Conservation (phyloP, 2,888 invertebrate species). For the Dryobotodes eremita region DNA sequence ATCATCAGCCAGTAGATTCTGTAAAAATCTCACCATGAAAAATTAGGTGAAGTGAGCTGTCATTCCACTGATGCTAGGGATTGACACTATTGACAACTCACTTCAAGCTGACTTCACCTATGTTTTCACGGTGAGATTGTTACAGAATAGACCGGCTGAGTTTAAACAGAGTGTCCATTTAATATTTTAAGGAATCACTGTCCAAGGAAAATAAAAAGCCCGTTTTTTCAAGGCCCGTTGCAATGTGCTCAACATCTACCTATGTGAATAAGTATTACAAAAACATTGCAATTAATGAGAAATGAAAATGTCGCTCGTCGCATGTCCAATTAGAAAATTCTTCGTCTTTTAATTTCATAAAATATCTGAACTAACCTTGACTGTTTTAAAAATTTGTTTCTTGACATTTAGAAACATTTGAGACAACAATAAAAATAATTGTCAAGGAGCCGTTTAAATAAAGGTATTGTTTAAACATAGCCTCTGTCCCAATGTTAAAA, state of each 20-base stretch:
- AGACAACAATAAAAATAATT: slow-evolving; percentile 40
- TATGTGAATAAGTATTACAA: slow-evolving; percentile 20
- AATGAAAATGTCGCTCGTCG: slow-evolving; percentile 54
- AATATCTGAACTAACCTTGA: slow-evolving; percentile 60
- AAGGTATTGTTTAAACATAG: slow-evolving; percentile 35
- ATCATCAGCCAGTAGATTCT: background rate
- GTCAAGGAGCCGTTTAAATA: slow-evolving; percentile 36
- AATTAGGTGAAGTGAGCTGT: too few relatives aligned
- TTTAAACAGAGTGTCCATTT: background rate
- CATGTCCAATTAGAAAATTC: slow-evolving; percentile 61
- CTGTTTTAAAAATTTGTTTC: slow-evolving; percentile 26
- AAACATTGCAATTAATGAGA: slow-evolving; percentile 47
- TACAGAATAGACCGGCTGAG: background rate
- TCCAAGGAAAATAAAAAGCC: background rate
- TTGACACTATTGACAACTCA: too few relatives aligned
- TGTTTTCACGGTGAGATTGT: background rate
- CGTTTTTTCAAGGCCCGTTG: background rate
- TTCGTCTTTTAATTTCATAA: slow-evolving; percentile 39
- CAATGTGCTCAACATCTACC: background rate
- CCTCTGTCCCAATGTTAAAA: slow-evolving; percentile 10
- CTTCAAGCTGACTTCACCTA: background rate
- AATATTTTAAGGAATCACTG: background rate
- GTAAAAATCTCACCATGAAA: background rate
- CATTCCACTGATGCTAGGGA: too few relatives aligned
- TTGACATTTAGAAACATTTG: slow-evolving; percentile 49